Evolutionary conservation across 1,140 invertebrate species (phyloP).

Genomic region (Brachionus rotundiformis): DNA sequence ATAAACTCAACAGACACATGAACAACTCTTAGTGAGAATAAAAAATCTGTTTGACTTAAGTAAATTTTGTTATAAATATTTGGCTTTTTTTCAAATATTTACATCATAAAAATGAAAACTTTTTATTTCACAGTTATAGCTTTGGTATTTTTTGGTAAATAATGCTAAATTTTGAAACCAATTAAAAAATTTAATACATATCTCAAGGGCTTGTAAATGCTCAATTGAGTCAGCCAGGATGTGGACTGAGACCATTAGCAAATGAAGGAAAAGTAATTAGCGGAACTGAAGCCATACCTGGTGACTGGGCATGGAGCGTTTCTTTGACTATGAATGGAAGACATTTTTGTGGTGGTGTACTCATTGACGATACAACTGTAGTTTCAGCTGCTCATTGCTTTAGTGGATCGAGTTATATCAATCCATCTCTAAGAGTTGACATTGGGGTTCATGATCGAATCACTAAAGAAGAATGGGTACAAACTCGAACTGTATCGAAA

Average conservation of each 20-base stretch:
- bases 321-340: conserved; percentile 38
- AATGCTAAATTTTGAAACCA: background rate
- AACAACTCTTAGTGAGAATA: background rate
- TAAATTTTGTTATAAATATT: background rate
- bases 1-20: background rate
- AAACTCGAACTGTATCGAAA: conserved; percentile 36
- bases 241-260: conserved; percentile 17
- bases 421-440: background rate
- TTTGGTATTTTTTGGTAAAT: background rate
- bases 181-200: background rate
- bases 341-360: conserved; percentile 43
- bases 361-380: conserved; percentile 28
- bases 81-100: background rate
- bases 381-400: conserved; percentile 47
- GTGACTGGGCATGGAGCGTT: conserved; percentile 50
- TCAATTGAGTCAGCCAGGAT: background rate
- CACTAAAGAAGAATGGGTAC: conserved; percentile 23
- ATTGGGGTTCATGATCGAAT: conserved; percentile 37
- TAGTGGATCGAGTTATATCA: conserved; percentile 2
- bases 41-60: background rate
- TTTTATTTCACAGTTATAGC: background rate
- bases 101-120: background rate
- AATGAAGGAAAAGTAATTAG: conserved; percentile 17
- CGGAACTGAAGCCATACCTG: conserved; percentile 39
- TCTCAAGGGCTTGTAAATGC: background rate